A percentile compares a stretch with the other conserved stretches of the same genome.
These are phyloP conservation scores for Sebastiscus albofasciatus DNA, from an alignment of 2,797 vertebrate genomes.

Conservation along the genomic window DNA sequence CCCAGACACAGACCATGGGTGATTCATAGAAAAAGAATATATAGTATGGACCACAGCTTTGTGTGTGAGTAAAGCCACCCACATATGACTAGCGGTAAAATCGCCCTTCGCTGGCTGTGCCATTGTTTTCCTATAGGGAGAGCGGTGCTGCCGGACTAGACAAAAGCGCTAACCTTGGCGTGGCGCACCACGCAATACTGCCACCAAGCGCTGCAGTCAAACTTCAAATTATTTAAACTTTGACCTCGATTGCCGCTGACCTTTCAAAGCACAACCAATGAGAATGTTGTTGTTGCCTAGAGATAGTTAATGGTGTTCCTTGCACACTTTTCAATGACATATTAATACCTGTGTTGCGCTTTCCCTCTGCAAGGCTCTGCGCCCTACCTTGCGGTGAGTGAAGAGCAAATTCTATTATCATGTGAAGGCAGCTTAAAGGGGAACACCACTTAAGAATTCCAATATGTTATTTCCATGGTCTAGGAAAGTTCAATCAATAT, in stretches of 20 bases:
- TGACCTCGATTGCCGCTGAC: neutral
- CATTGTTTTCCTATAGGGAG: neutral
- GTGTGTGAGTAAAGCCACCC: neutral
- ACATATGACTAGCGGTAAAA: neutral
- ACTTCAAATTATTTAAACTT: neutral
- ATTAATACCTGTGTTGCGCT: neutral
- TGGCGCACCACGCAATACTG: too few species aligned
- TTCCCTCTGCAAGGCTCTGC: neutral
- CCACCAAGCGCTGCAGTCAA: too few species aligned
- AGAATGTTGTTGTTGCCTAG: neutral
- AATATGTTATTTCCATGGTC: too few species aligned
- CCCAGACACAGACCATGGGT: constrained; percentile 37
- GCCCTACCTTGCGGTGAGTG: neutral
- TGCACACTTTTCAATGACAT: neutral
- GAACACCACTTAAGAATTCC: too few species aligned
- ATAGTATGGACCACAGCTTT: constrained; percentile 2
- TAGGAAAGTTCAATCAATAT: too few species aligned
- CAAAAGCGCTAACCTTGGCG: neutral
- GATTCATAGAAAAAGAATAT: constrained; percentile 39
- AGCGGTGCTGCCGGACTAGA: neutral
- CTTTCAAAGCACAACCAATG: neutral
- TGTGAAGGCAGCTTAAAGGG: neutral
- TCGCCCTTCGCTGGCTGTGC: neutral
- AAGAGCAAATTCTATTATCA: neutral
- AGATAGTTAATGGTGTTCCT: neutral